phyloP scores from a whole-genome alignment of 2,888 invertebrate genomes.

The Latrodectus elegans region DNA sequence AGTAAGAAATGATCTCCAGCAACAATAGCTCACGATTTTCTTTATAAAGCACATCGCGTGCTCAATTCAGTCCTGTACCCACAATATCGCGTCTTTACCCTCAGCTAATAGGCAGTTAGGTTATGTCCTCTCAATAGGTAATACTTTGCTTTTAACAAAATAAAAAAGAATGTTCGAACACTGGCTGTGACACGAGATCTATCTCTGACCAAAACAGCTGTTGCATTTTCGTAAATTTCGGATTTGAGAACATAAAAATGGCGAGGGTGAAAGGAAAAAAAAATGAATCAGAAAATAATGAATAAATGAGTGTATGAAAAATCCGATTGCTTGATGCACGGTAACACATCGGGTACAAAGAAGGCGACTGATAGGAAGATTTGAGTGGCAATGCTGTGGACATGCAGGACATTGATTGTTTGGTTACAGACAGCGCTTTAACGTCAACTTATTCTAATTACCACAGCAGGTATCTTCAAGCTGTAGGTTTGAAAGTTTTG shows the following conservation, averaged over 20 bases:
- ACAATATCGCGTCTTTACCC: conserved; percentile 30
- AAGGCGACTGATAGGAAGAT: conserved; percentile 35
- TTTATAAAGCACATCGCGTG: conserved; percentile 5
- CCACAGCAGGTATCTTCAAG: neutral
- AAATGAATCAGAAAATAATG: conserved; percentile 9
- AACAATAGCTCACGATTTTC: neutral
- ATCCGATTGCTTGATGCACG: neutral
- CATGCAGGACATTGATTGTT: conserved; percentile 64
- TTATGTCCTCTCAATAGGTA: conserved; percentile 22
- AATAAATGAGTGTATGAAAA: neutral
- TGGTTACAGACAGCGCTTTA: conserved; percentile 50
- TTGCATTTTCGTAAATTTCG: conserved; percentile 38
- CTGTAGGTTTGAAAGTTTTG: neutral
- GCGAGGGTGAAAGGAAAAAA: neutral
- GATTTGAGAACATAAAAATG: conserved; percentile 15
- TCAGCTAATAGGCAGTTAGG: conserved; percentile 33
- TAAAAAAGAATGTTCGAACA: conserved; percentile 37
- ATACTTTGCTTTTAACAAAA: conserved; percentile 26
- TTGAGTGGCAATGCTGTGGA: conserved; percentile 53
- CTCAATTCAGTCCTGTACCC: neutral
- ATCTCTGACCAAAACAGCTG: conserved; percentile 56
- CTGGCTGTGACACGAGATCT: conserved; percentile 41
- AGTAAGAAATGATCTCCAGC: too few species aligned
- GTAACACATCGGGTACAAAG: conserved; percentile 4
- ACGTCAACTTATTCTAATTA: conserved; percentile 42